Conservation (phyloP, 1,140 invertebrate genomes). For the Steinernema feltiae region DNA sequence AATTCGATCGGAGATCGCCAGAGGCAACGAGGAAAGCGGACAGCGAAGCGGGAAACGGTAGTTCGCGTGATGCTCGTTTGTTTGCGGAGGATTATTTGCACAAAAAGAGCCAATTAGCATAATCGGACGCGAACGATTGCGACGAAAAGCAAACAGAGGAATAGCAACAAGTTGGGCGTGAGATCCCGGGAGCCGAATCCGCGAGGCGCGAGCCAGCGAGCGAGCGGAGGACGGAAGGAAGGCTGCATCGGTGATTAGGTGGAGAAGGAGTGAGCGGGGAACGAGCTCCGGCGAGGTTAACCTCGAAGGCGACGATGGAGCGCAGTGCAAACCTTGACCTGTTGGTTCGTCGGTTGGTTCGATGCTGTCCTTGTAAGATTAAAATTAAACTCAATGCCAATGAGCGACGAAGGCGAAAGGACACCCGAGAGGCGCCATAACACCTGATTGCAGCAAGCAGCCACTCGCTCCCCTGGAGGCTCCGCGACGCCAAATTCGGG, state of each 20-base stretch:
- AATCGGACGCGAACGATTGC: background rate
- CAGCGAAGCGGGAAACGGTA: background rate
- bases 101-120: constrained; percentile 13
- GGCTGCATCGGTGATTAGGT: background rate
- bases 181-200: background rate
- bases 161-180: background rate
- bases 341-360: background rate
- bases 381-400: background rate
- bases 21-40: background rate
- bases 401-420: background rate
- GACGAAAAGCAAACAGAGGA: too few relatives aligned
- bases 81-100: constrained; percentile 11
- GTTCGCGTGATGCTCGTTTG: background rate
- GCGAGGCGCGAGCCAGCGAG: too few relatives aligned
- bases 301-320: background rate
- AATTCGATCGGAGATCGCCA: background rate
- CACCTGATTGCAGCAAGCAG: background rate
- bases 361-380: background rate
- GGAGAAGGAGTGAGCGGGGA: background rate
- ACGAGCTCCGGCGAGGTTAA: background rate
- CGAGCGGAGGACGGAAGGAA: background rate
- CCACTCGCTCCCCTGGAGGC: background rate
- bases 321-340: background rate
- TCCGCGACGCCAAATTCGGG: background rate
- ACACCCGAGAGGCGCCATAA: background rate